Conservation (phyloP, 1,140 invertebrate genomes). For the Cotesia glomerata region DNA sequence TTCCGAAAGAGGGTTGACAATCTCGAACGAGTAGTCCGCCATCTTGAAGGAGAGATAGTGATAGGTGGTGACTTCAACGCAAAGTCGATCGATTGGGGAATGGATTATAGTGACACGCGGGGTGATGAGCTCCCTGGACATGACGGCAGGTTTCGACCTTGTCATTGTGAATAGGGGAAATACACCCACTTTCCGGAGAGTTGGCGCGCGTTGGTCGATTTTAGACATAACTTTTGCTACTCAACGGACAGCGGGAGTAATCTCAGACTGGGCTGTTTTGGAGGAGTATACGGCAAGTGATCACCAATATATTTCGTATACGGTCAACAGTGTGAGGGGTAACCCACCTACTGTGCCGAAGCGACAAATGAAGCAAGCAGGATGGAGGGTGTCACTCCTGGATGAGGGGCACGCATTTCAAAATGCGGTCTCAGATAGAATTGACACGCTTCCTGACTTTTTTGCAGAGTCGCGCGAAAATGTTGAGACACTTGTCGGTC, state of each 20-base stretch:
- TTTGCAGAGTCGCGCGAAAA: background rate
- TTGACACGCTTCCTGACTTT: background rate
- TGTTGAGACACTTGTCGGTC: background rate
- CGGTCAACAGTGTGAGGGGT: background rate
- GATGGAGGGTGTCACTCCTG: background rate
- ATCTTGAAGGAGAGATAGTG: constrained; percentile 9
- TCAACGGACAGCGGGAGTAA: too few relatives aligned
- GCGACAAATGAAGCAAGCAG: background rate
- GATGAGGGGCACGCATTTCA: constrained; percentile 25
- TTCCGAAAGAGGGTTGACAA: constrained; percentile 23
- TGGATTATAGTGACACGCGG: too few relatives aligned
- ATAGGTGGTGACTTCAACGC: constrained; percentile 1
- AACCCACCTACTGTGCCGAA: background rate
- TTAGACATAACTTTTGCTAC: too few relatives aligned
- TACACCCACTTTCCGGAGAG: constrained; percentile 31
- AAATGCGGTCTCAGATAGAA: constrained; percentile 10
- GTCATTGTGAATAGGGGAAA: background rate
- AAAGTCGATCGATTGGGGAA: background rate
- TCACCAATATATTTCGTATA: too few relatives aligned
- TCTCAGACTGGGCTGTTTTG: too few relatives aligned
- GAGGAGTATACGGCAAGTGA: too few relatives aligned
- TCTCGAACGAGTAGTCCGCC: background rate
- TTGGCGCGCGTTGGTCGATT: background rate
- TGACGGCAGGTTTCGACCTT: background rate
- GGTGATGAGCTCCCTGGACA: too few relatives aligned